Percentiles rank a stretch among this genome's conserved stretches.
Evolutionary conservation across 1,140 invertebrate genomes (phyloP).

Genomic region (Rhizoglyphus robini): DNA sequence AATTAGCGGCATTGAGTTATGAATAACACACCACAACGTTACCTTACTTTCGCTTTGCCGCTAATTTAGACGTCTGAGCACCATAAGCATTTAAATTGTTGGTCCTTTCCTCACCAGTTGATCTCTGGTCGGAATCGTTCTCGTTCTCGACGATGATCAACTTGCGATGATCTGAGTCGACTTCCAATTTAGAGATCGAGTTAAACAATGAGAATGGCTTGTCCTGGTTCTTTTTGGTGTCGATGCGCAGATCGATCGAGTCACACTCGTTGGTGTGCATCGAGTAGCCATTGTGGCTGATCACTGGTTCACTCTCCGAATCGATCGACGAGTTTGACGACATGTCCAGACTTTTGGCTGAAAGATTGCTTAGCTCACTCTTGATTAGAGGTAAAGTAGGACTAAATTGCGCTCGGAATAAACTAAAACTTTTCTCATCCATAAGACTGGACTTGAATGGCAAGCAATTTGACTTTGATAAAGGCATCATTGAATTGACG

Average conservation of each 20-base stretch:
- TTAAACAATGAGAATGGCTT: not conserved
- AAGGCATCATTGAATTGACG: not conserved
- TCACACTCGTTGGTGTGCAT: not conserved
- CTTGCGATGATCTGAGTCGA: not conserved
- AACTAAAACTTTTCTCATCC: constrained; percentile 1
- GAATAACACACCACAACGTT: too few relatives aligned
- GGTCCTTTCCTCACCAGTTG: too few relatives aligned
- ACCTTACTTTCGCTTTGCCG: too few relatives aligned
- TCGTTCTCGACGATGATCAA: not conserved
- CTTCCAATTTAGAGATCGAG: not conserved
- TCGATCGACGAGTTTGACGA: not conserved
- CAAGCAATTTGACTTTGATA: not conserved
- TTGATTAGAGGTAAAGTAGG: not conserved
- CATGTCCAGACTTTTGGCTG: not conserved
- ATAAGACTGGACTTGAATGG: not conserved
- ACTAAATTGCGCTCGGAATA: not conserved
- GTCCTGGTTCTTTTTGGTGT: constrained; percentile 2
- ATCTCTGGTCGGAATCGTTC: too few relatives aligned
- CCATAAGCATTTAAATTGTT: too few relatives aligned
- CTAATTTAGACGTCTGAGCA: not conserved
- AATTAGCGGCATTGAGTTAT: too few relatives aligned
- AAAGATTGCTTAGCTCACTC: not conserved
- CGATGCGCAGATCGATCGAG: constrained; percentile 8
- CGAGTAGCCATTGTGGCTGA: not conserved
- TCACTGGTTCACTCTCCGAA: not conserved